Conservation (phyloP, 92 coral and sea anemone species). For the Scolanthus callimorphus region DNA sequence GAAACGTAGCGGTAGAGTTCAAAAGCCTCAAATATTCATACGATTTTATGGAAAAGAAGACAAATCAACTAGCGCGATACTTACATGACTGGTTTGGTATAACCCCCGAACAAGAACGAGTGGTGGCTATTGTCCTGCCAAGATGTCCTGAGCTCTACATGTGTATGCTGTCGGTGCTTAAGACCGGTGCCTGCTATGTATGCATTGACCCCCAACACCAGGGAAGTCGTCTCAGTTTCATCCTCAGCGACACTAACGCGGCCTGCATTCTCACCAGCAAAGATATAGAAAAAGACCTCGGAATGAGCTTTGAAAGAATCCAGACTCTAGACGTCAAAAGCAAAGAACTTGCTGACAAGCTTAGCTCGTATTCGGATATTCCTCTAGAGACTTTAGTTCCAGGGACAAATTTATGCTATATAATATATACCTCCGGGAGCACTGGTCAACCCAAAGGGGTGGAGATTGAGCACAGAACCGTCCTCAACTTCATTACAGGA, state of each 20-base stretch:
- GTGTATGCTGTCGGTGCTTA: background rate
- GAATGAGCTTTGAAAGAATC: too few relatives aligned
- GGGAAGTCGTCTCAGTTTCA: background rate
- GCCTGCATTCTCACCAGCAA: background rate
- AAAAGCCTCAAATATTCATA: too few relatives aligned
- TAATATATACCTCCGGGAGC: conserved; percentile 10
- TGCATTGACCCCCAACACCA: conserved; percentile 7
- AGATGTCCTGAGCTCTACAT: background rate
- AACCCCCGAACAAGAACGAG: too few relatives aligned
- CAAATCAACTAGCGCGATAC: too few relatives aligned
- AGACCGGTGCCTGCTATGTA: background rate
- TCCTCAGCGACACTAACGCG: background rate
- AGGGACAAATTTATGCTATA: background rate
- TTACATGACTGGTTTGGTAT: too few relatives aligned
- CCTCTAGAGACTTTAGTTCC: background rate
- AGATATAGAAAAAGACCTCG: background rate
- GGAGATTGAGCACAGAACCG: too few relatives aligned
- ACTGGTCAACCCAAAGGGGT: conserved; percentile 11
- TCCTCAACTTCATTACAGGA: too few relatives aligned
- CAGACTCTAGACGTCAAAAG: too few relatives aligned
- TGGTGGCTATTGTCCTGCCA: conserved; percentile 1
- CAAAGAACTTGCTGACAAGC: too few relatives aligned
- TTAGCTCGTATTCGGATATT: too few relatives aligned
- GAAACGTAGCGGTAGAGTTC: too few relatives aligned
- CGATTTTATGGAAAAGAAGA: too few relatives aligned